phyloP scores from a whole-genome alignment of 92 coral and sea anemone species.

The Zoanthus sansibaricus region DNA sequence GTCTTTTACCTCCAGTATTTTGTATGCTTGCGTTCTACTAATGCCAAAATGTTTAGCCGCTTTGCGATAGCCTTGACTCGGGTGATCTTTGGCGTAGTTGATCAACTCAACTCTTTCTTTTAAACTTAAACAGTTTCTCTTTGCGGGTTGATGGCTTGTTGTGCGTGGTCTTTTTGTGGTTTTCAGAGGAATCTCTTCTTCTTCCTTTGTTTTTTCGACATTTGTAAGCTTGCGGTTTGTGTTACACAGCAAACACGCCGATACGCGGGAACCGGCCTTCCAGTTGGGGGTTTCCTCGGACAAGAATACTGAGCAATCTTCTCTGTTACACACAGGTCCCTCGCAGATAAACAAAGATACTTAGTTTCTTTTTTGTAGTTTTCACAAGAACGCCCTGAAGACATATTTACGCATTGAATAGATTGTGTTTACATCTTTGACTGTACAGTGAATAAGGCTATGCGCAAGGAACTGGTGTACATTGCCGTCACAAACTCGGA shows the following conservation, averaged over 20 bases:
- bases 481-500: too few species aligned
- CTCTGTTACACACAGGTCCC: constrained; percentile 49
- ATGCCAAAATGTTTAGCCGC: constrained; percentile 58
- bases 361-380: constrained; percentile 58
- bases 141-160: constrained; percentile 41
- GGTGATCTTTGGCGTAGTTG: constrained; percentile 57
- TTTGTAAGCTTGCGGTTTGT: constrained; percentile 36
- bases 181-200: constrained; percentile 34
- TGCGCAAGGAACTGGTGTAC: too few species aligned
- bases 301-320: constrained; percentile 46
- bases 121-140: constrained; percentile 58
- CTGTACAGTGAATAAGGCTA: constrained; percentile 7
- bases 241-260: constrained; percentile 40
- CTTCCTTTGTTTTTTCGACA: constrained; percentile 31
- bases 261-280: constrained; percentile 51
- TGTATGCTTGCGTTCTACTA: constrained; percentile 45
- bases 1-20: constrained; percentile 7
- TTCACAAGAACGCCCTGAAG: constrained; percentile 53
- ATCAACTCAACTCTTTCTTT: constrained; percentile 64
- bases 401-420: constrained; percentile 30
- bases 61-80: constrained; percentile 60
- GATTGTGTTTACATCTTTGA: constrained; percentile 6
- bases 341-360: constrained; percentile 58
- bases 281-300: constrained; percentile 59
- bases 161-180: not conserved